Evolutionary conservation across 1,140 invertebrate genomes (phyloP), one percentile per base, ranked within the genome.

Genomic region (Atta texana): DNA sequence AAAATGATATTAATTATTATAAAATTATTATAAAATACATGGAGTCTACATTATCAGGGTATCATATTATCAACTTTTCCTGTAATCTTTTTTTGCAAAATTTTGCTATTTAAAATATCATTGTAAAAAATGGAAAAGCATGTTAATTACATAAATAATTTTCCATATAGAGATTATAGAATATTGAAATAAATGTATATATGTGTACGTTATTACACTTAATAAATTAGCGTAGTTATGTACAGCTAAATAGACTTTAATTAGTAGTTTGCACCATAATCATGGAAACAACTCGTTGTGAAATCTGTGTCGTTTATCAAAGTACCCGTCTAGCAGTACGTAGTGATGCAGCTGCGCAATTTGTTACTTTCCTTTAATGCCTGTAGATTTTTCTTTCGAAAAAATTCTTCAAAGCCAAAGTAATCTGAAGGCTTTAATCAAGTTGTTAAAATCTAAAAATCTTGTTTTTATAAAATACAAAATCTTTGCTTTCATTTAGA

Each of bases 301-400:
- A 82, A 82, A 74, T 81, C 34, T 39, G 24, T 74, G 55, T 49
- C 68, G 53, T 82, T 82, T 49, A 82, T 82, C 80, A 82, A 72
- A 49, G 21, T 59, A 72, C 12, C 51, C 68, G 7, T 61, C 55
- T 74, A 61, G 66, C n/a, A 81, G n/a, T 57, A 72, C 7, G 14
- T 49, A 71, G 64, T 49, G 63, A 80, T 69, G 34, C 14, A 81
- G 55, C 55, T 59, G 39, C 18, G 64, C 24, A 74, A 74, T 74
- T 82, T 82, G 51, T 81, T 81, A 81, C 44, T 81, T 57, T 12
- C 3, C 14, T 80, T 69, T 72, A 72, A 55, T 28, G 21, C 1
- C 12, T 6, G 66, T 57, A 7, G 3, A 61, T 59, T 72, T 74
- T 34, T 72, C 66, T 34, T 28, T 59, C 18, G 14, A 34, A 18